Evolutionary conservation across 37 sponge, comb jelly and placozoan species (phyloP).

Genomic region (Diacarnus erythraeanus): DNA sequence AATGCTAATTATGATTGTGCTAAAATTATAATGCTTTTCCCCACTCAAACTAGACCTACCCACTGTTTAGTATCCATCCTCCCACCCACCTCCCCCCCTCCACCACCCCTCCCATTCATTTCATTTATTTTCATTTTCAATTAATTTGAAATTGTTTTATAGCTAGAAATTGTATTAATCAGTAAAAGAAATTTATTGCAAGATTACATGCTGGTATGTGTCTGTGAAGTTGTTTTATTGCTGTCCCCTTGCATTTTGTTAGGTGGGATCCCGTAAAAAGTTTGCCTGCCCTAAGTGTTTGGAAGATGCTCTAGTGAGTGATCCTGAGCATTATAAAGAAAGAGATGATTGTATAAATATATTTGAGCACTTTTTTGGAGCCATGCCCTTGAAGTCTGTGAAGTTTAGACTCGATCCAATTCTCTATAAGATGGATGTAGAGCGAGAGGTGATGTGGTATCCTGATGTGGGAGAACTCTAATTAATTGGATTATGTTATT

Average conservation of each 20-base stretch:
- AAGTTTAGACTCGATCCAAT: conserved; percentile 72
- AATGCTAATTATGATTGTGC: too few species aligned
- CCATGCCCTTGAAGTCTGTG: conserved; percentile 58
- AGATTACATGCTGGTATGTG: too few species aligned
- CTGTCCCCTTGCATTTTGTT: conserved; percentile 1
- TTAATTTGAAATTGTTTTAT: too few species aligned
- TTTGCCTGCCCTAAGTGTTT: conserved; percentile 62
- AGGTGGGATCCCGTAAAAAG: conserved; percentile 68
- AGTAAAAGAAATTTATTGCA: too few species aligned
- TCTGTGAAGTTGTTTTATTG: neutral
- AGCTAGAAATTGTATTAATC: too few species aligned
- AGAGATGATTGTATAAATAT: conserved; percentile 64
- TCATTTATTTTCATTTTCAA: too few species aligned
- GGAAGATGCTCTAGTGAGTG: conserved; percentile 49
- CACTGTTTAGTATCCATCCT: too few species aligned
- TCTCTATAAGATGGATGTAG: conserved; percentile 50
- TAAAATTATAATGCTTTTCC: too few species aligned
- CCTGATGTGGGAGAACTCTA: conserved; percentile 55
- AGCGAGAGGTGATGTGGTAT: conserved; percentile 3
- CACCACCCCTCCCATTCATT: too few species aligned
- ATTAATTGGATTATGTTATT: neutral
- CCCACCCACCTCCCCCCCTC: too few species aligned
- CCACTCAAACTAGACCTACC: too few species aligned
- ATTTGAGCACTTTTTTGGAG: conserved; percentile 44
- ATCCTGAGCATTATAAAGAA: conserved; percentile 53